Evolutionary conservation across 2,888 invertebrate species (phyloP), one percentile per base, ranked within the genome.

Genomic region (Byasa hedistus): DNA sequence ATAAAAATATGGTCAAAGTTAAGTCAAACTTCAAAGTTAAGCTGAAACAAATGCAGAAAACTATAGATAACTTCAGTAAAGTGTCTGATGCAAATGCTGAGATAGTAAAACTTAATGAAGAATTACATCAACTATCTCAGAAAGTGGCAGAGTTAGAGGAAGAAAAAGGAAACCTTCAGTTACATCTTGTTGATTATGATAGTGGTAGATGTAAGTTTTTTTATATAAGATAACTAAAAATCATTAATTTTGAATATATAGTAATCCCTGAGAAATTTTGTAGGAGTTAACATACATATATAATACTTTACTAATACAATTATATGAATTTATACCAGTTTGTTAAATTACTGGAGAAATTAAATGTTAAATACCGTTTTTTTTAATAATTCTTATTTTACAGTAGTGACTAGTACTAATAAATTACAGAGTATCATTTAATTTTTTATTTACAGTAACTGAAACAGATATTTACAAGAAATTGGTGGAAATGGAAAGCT

Each of bases 161-260:
- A 85, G 98, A 98, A 87, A 98, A 97, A 89, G 97, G 97, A 77
- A 96, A 97, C 88, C 93, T 98, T 79, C 97, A 97, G 87, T 91
- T 97, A 81, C 95, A 95, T 88, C 93, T 96, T 81, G 95, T 96
- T 75, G 96, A 96, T 87, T 95, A 95, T 86, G 96, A 96, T 83
- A 95, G 95, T 84, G 93, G 93, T 76, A 93, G 94, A 93, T 90
- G 94, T 93, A 91, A 87, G 89, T 86, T 48, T n/a, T 48, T 48
- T 19, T 48, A 12, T 48, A 12, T 15, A 19, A 12, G 4, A 48
- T 48, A 19, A 17, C 12, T 39, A 15, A 39, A 39, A 39, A 15
- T 15, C 3, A 39, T 39, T 2, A 39, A 39, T 15, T 15, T 39
- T 39, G 10, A 36, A 36, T 36, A 10, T 2, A 36, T 10, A 36